Percentiles rank a stretch among this genome's conserved stretches.
Conservation (phyloP, 2,797 vertebrate species). For the Enteromius radiatus region DNA sequence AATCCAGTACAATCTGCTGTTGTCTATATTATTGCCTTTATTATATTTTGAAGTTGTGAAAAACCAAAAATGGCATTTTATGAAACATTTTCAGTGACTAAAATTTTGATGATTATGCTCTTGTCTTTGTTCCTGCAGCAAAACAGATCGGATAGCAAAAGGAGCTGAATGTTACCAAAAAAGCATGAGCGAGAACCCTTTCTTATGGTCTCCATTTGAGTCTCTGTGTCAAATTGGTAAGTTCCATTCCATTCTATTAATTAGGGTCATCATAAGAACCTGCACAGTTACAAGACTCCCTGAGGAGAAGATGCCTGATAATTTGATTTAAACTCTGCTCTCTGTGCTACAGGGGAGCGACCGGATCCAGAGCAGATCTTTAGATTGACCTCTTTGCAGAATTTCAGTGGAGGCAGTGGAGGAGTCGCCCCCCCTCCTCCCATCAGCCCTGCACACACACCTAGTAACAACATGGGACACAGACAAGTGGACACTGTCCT, state of each 20-base stretch:
- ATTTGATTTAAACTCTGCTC: neutral
- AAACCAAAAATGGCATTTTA: neutral
- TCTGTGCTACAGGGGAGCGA: constrained; percentile 85
- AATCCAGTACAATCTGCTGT: neutral
- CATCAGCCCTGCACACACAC: constrained; percentile 88
- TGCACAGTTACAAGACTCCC: neutral
- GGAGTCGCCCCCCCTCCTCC: constrained; percentile 77
- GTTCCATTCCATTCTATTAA: constrained; percentile 52
- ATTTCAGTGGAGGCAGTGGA: constrained; percentile 80
- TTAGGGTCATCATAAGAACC: neutral
- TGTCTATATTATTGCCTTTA: neutral
- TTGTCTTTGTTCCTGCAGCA: constrained; percentile 76
- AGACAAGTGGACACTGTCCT: constrained; percentile 91
- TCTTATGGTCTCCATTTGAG: constrained; percentile 97
- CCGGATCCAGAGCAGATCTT: constrained; percentile 98
- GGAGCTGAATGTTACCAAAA: constrained; percentile 99
- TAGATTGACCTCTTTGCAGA: constrained; percentile 93
- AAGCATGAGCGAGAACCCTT: constrained; percentile 97
- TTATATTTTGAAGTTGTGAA: neutral
- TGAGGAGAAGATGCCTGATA: neutral
- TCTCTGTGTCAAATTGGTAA: constrained; percentile 97
- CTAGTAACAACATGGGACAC: constrained; percentile 85
- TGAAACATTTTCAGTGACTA: neutral
- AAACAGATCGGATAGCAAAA: constrained; percentile 96
- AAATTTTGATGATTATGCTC: neutral